A percentile compares a stretch with the other conserved stretches of the same genome.
These are phyloP conservation scores for Berghia stephanieae DNA, from an alignment of 1,140 invertebrate species.

Conservation along the genomic window DNA sequence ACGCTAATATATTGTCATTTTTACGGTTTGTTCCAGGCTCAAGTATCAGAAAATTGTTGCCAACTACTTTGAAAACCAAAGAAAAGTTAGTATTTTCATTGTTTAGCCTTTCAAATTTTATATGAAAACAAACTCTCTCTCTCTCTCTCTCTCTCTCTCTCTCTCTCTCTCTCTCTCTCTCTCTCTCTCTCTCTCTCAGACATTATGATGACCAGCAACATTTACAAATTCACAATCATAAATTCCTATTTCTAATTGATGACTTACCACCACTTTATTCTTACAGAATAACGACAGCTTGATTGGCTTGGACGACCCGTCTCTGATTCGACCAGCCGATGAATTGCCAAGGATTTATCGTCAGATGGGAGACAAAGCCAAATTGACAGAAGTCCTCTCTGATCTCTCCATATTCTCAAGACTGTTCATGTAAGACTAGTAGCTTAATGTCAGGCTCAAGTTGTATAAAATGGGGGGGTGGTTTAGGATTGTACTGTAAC, in stretches of 20 bases:
- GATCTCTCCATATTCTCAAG: conserved; percentile 20
- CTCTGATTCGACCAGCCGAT: conserved; percentile 23
- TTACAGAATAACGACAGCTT: too few relatives aligned
- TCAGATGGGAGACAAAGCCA: conserved; percentile 21
- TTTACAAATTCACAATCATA: not conserved
- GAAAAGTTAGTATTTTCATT: not conserved
- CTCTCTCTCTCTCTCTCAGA: not conserved
- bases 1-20: not conserved
- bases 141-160: not conserved
- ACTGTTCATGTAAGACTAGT: conserved; percentile 34
- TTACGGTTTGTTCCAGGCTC: not conserved
- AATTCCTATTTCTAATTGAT: not conserved
- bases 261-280: not conserved
- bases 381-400: conserved; percentile 23
- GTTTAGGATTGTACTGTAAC: too few relatives aligned
- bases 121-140: not conserved
- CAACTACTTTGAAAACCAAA: conserved; percentile 17
- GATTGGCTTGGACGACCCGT: conserved; percentile 19
- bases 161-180: not conserved
- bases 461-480: too few relatives aligned
- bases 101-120: too few relatives aligned
- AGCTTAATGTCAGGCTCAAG: too few relatives aligned
- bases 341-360: conserved; percentile 33
- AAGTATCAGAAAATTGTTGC: conserved; percentile 20
- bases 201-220: not conserved